Evolutionary conservation across 2,888 invertebrate genomes (phyloP).

Genomic region (Phengaris arion): DNA sequence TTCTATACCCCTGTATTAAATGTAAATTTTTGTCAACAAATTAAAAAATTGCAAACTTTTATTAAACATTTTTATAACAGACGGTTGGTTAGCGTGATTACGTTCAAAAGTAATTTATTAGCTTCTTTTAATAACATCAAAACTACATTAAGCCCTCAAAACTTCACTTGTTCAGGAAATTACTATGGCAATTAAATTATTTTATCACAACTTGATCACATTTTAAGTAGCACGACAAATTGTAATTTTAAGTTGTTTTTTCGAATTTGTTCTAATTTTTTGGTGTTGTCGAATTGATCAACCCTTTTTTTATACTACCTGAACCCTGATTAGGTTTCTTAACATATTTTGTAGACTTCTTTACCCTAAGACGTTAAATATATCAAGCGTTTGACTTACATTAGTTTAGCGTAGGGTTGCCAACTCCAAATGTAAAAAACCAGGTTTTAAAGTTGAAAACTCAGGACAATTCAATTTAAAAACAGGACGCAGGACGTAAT

Average conservation of each 20-base stretch:
- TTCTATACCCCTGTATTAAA: not conserved
- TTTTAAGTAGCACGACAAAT: constrained; percentile 5
- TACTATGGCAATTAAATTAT: constrained; percentile 17
- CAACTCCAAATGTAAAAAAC: no score
- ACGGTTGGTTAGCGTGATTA: constrained; percentile 24
- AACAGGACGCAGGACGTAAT: no score
- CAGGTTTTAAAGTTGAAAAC: no score
- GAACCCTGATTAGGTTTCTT: not conserved
- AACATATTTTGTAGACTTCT: no score
- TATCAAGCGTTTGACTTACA: no score
- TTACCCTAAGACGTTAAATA: no score
- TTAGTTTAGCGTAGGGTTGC: no score
- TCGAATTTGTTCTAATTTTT: not conserved
- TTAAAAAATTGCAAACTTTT: not conserved
- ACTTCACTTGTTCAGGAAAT: constrained; percentile 12
- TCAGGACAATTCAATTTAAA: no score
- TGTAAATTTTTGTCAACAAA: not conserved
- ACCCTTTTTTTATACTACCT: not conserved
- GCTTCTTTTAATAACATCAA: constrained; percentile 18
- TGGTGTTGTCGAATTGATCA: not conserved
- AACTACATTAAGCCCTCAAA: constrained; percentile 24
- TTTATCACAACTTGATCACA: constrained; percentile 13
- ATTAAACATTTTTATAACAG: constrained; percentile 11
- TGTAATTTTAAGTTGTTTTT: not conserved
- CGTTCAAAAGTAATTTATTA: constrained; percentile 8